phyloP scores from a whole-genome alignment of 2,888 invertebrate genomes.

The Digitonthophagus gazella region DNA sequence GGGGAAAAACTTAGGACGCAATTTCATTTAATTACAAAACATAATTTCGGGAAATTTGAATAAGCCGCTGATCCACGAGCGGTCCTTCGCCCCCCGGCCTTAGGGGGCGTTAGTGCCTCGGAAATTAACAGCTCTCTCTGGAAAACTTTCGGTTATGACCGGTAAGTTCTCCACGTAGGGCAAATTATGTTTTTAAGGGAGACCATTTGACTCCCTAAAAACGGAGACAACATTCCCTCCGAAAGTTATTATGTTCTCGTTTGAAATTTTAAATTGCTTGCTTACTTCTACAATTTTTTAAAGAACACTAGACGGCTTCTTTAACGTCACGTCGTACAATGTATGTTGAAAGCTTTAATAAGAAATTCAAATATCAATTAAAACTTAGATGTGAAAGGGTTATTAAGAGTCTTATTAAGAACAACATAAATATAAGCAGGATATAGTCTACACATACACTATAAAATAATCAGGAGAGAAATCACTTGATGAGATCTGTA shows the following conservation, averaged over 20 bases:
- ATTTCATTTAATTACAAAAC: conserved; percentile 16
- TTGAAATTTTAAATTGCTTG: neutral
- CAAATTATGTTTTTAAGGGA: conserved; percentile 27
- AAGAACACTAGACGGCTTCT: no score
- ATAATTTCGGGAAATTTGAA: conserved; percentile 16
- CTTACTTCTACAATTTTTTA: no score
- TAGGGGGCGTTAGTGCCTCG: conserved; percentile 9
- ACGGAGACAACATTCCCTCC: neutral
- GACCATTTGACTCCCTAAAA: conserved; percentile 23
- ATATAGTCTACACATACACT: no score
- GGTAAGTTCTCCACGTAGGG: conserved; percentile 23
- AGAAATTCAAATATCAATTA: no score
- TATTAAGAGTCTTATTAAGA: no score
- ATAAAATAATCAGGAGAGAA: no score
- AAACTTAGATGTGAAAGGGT: no score
- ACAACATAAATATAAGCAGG: no score
- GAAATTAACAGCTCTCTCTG: conserved; percentile 25
- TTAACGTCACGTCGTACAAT: no score
- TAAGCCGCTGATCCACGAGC: conserved; percentile 1
- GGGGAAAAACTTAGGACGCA: conserved; percentile 9
- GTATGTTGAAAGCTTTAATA: no score
- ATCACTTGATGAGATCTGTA: no score
- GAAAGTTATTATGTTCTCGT: neutral
- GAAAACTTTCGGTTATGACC: conserved; percentile 25
- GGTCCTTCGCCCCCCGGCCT: neutral